These are phyloP conservation scores for Polypterus senegalus DNA, from an alignment of 2,113 vertebrate genomes.

Conservation along the genomic window DNA sequence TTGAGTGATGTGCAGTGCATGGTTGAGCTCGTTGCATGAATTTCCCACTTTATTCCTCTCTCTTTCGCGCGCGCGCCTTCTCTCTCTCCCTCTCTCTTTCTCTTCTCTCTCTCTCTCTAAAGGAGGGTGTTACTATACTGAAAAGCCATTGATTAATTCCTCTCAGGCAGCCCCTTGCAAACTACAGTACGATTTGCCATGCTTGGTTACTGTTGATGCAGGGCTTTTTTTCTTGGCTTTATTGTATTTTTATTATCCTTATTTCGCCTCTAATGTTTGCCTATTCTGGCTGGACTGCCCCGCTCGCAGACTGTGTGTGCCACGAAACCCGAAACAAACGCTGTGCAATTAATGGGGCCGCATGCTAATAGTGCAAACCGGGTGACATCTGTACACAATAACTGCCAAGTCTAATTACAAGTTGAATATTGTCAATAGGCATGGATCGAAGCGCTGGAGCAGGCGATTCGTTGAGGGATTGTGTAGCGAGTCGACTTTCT, in stretches of 20 bases:
- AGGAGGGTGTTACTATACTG: neutral
- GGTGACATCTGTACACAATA: conserved; percentile 12
- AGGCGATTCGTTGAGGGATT: conserved; percentile 29
- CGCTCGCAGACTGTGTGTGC: conserved; percentile 5
- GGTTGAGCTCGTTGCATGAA: conserved; percentile 13
- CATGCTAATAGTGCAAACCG: conserved; percentile 12
- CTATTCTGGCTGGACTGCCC: neutral
- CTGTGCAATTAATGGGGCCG: conserved; percentile 4
- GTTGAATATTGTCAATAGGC: conserved; percentile 30
- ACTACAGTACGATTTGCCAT: conserved; percentile 6
- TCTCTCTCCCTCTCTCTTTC: neutral
- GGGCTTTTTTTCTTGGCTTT: too few species aligned
- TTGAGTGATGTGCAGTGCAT: conserved; percentile 9
- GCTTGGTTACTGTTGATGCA: too few species aligned
- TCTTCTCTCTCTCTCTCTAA: conserved; percentile 1
- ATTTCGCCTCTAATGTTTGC: too few species aligned
- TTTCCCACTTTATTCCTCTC: conserved; percentile 1
- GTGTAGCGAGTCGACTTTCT: neutral
- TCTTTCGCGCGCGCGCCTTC: neutral
- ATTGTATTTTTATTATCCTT: too few species aligned
- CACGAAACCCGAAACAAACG: conserved; percentile 9
- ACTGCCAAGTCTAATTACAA: conserved; percentile 21
- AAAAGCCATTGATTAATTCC: conserved; percentile 32
- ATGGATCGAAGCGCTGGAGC: conserved; percentile 26
- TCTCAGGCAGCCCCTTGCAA: conserved; percentile 19